Base-by-base conservation (phyloP, 2,113 vertebrate species). In the Raja brachyura region DNA sequence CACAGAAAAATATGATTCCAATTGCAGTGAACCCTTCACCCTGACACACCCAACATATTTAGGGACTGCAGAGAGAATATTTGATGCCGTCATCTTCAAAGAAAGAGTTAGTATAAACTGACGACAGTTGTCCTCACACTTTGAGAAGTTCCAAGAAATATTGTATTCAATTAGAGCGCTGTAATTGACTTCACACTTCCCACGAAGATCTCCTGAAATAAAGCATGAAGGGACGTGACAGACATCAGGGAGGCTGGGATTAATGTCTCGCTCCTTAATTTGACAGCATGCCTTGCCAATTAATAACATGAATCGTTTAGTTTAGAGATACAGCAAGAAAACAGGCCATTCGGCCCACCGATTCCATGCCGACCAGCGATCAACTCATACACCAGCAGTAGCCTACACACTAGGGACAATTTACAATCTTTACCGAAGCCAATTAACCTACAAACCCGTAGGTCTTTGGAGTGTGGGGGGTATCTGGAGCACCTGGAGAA, bases 91-190 rank as follows among this genome's bases (percentile, higher is more conserved):
- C 28, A 66, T 11, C 25, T 63, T 18, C 31, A 63, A 63, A 3
- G 13, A 31, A 88, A 2, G 48, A 10, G 16, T 83, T 56, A 8
- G 3, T 7, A 16, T 18, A 59, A 2, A 18, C 83, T 88, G 83
- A n/a, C 59, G 63, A 88, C 83, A 66, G 59, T 66, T 88, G 63
- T 88, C 5, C 3, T 66, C 31, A n/a, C 83, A 88, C 59, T 61
- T 63, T 86, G 28, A 86, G n/a, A 28, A 86, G 61, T 86, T 63
- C 83, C 25, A 59, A 86, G 63, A 88, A 88, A 88, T 88, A 88
- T 88, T 88, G 61, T 88, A 14, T 61, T 61, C 61, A 88, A 88
- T 88, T 88, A 63, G 61, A 6, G 10, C 4, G 1, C 20, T 9
- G 63, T 88, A 88, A 63, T 63, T 88, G 61, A 88, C 28, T 63